These are phyloP conservation scores for Drosophila koepferae DNA, from an alignment of 2,888 invertebrate genomes.

Conservation along the genomic window DNA sequence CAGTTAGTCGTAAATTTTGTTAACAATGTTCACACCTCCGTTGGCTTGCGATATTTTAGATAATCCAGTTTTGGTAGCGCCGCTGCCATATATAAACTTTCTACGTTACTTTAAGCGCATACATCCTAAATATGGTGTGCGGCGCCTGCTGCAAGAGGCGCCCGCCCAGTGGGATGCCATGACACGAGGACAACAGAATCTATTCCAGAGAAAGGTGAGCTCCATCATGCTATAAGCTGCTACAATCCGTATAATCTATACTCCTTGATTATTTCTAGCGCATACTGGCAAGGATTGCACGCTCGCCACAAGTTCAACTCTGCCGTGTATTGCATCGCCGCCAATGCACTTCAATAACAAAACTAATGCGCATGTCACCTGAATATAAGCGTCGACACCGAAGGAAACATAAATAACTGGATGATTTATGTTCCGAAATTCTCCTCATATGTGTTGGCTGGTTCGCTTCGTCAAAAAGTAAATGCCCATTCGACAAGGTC, in stretches of 20 bases:
- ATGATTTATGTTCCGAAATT: not conserved
- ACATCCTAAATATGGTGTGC: slow-evolving; percentile 20
- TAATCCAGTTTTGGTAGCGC: slow-evolving; percentile 39
- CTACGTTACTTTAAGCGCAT: slow-evolving; percentile 48
- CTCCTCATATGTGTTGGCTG: not conserved
- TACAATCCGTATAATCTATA: not conserved
- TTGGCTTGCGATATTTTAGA: slow-evolving; percentile 26
- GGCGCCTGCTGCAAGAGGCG: slow-evolving; percentile 44
- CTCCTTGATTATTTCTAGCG: slow-evolving; percentile 16
- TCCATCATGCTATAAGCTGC: too few species aligned
- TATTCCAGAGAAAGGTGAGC: slow-evolving; percentile 45
- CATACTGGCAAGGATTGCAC: slow-evolving; percentile 38
- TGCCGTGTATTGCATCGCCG: slow-evolving; percentile 5
- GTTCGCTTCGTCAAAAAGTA: slow-evolving; percentile 2
- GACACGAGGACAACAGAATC: slow-evolving; percentile 25
- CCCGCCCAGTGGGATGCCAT: slow-evolving; percentile 43
- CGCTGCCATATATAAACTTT: slow-evolving; percentile 56
- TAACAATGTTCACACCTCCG: not conserved
- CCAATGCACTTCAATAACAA: not conserved
- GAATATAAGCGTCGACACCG: not conserved
- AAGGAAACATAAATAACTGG: not conserved
- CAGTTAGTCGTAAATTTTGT: not conserved
- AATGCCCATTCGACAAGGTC: not conserved
- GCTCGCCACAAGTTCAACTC: not conserved
- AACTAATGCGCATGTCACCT: too few species aligned